phyloP scores from a whole-genome alignment of 2,888 invertebrate genomes.

The Arrhopalites spinosus region DNA sequence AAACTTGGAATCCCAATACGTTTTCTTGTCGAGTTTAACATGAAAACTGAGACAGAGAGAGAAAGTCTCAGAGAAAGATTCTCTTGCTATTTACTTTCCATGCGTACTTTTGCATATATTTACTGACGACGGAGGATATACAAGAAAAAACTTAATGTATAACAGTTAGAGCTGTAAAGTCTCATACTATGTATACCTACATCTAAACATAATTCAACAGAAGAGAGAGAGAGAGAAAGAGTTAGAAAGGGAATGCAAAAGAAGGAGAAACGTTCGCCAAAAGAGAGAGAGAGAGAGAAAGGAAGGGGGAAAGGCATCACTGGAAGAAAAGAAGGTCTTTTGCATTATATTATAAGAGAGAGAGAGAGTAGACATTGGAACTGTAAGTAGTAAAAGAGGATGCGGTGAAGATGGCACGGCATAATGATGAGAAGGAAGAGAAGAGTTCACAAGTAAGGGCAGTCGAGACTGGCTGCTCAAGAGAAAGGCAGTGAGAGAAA shows the following conservation, averaged over 20 bases:
- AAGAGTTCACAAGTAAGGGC: constrained; percentile 20
- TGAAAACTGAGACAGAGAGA: too few relatives aligned
- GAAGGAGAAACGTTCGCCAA: neutral
- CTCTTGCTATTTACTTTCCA: too few relatives aligned
- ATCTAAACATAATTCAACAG: neutral
- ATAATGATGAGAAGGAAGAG: constrained; percentile 32
- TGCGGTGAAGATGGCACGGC: constrained; percentile 35
- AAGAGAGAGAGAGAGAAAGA: neutral
- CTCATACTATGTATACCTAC: too few relatives aligned
- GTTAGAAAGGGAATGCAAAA: neutral
- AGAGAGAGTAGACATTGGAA: neutral
- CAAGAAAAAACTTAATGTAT: too few relatives aligned
- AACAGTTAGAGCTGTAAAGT: too few relatives aligned
- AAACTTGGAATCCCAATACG: constrained; percentile 12
- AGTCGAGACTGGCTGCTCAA: constrained; percentile 13
- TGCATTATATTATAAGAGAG: constrained; percentile 14
- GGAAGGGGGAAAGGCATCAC: neutral
- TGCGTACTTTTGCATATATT: too few relatives aligned
- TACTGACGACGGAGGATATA: too few relatives aligned
- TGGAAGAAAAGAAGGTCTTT: constrained; percentile 16
- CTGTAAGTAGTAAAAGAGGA: constrained; percentile 27
- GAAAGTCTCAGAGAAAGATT: too few relatives aligned
- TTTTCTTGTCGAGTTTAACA: too few relatives aligned
- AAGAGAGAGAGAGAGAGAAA: neutral
- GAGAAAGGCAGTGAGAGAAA: neutral